Evolutionary conservation across 1,140 invertebrate species (phyloP), one percentile per base, ranked within the genome.

Genomic region (Diuraphis noxia): DNA sequence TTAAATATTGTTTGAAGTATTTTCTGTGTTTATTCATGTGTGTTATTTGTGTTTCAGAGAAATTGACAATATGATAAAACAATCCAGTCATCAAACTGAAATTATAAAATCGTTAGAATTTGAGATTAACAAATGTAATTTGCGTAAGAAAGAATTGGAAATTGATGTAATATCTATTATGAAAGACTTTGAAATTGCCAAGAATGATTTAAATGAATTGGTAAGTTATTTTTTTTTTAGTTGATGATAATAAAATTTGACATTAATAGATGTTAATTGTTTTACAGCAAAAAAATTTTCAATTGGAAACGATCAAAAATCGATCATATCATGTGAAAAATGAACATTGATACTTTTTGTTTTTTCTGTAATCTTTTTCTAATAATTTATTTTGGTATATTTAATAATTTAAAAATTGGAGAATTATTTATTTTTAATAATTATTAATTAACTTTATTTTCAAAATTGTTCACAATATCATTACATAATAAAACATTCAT

Each of bases 71-170:
- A 82, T 46, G 43, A 82, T 49, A 25, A 82, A 43, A 91, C 34
- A 91, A 30, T 52, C 36, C 30, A 52, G 34, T 91, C 9, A 52
- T 52, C 77, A 81, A 34, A 38, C 34, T 17, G 89, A 91, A 52
- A 81, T 41, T 49, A 91, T 91, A 4, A 82, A 91, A 10, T 91
- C 8, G 30, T 81, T 91, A 21, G 77, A 91, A 30, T 52, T 82
- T 38, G 89, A 91, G 3, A 81, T 91, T 38, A 49, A 46, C 13
- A 77, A 46, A 91, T 91, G 77, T 38, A 49, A 46, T 82, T 82
- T 82, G 34, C 89, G n/a, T 81, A 81, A 46, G 38, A 40, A 36
- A 9, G 34, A 91, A 91, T 25, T 91, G 8, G 43, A 91, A 91
- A 25, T 0, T 81, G 43, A 91, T 49, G 36, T 91, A 10, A 6